These are phyloP conservation scores for Dendrolimus punctatus DNA, from an alignment of 1,140 invertebrate genomes.

Conservation along the genomic window DNA sequence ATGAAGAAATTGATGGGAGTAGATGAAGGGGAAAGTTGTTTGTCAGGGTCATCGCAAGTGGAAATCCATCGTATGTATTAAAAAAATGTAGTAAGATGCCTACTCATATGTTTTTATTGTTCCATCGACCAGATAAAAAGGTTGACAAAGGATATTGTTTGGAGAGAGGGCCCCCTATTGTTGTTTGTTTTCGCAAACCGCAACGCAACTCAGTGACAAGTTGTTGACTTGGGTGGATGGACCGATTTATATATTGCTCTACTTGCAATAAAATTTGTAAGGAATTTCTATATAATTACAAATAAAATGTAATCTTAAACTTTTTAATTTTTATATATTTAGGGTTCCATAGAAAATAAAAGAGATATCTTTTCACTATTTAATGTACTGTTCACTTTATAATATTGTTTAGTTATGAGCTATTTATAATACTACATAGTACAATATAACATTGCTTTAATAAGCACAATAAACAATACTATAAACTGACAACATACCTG, in stretches of 20 bases:
- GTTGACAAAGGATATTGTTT: slow-evolving; percentile 64
- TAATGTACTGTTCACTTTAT: too few species aligned
- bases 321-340: too few species aligned
- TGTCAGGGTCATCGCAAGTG: too few species aligned
- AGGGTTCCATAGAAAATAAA: too few species aligned
- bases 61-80: neutral
- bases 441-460: too few species aligned
- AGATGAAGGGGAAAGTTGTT: too few species aligned
- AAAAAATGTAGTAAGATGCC: neutral
- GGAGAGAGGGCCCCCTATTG: slow-evolving; percentile 49
- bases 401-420: too few species aligned
- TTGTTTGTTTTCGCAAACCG: slow-evolving; percentile 50
- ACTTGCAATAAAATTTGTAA: slow-evolving; percentile 10
- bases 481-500: too few species aligned
- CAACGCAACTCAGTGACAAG: slow-evolving; percentile 48
- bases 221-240: slow-evolving; percentile 36
- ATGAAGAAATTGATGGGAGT: too few species aligned
- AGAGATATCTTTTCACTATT: too few species aligned
- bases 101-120: slow-evolving; percentile 24
- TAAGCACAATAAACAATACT: too few species aligned
- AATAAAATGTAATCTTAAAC: neutral
- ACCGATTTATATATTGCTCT: slow-evolving; percentile 24
- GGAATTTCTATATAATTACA: neutral
- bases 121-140: slow-evolving; percentile 44
- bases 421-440: too few species aligned